phyloP scores from a whole-genome alignment of 2,113 vertebrate genomes.

The Cathartes aura region DNA sequence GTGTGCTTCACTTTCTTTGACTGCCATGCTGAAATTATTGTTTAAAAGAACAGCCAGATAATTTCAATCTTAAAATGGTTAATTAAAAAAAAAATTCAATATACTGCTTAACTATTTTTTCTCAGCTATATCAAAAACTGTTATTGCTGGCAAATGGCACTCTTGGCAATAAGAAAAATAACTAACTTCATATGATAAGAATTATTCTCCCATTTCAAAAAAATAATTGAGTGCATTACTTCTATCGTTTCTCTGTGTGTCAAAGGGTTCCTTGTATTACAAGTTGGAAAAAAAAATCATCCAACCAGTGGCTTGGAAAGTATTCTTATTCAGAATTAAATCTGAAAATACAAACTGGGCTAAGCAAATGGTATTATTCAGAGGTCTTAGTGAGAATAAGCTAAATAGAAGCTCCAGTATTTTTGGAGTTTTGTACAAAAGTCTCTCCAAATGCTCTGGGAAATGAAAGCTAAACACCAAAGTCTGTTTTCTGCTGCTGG shows the following conservation, averaged over 20 bases:
- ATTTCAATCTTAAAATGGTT: neutral
- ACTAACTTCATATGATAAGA: neutral
- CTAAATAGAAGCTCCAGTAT: neutral
- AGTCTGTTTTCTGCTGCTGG: neutral
- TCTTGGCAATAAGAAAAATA: neutral
- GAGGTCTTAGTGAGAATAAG: neutral
- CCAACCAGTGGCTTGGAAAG: neutral
- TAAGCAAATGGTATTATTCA: neutral
- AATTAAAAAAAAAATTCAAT: neutral
- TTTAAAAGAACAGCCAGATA: neutral
- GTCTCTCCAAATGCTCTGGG: neutral
- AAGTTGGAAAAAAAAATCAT: neutral
- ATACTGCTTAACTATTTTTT: neutral
- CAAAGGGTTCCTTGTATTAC: neutral
- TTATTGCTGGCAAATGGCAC: neutral
- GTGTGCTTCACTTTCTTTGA: neutral
- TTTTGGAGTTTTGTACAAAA: neutral
- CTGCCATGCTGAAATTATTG: neutral
- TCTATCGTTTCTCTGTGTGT: neutral
- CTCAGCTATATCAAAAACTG: neutral
- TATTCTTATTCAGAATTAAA: neutral
- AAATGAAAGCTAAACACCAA: neutral
- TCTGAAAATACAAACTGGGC: neutral
- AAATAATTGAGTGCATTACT: neutral
- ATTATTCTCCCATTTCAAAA: neutral